Conservation (phyloP, 92 coral and sea anemone genomes). For the Porites lobata region DNA sequence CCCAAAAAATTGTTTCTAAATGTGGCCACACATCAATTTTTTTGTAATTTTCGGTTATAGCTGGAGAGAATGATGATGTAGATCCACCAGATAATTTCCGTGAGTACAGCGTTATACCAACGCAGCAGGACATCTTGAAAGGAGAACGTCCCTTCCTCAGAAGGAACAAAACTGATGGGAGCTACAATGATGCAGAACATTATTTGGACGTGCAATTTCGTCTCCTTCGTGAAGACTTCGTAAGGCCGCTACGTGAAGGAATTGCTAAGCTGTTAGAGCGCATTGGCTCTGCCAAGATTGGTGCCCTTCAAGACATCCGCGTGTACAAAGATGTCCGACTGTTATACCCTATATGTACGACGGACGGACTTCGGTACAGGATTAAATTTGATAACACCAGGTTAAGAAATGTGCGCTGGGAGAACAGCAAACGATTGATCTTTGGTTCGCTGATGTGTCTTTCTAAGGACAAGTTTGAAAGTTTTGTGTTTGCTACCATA, state of each 20-base stretch:
- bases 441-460: conserved; percentile 94
- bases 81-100: conserved; percentile 94
- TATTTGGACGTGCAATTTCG: conserved; percentile 97
- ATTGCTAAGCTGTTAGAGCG: conserved; percentile 70
- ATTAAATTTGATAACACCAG: conserved; percentile 81
- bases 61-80: conserved; percentile 54
- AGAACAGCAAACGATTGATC: conserved; percentile 95
- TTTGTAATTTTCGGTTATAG: conserved; percentile 25
- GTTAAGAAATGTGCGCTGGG: conserved; percentile 82
- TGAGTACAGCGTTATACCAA: conserved; percentile 80
- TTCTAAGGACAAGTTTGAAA: conserved; percentile 92
- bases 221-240: conserved; percentile 92
- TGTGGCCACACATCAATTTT: not conserved
- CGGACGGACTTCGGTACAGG: conserved; percentile 71
- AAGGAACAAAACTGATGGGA: conserved; percentile 84
- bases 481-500: conserved; percentile 89
- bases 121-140: conserved; percentile 77
- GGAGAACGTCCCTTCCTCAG: conserved; percentile 74
- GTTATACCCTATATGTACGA: conserved; percentile 78
- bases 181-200: conserved; percentile 80
- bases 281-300: conserved; percentile 56
- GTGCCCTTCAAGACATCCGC: conserved; percentile 80
- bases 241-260: conserved; percentile 93
- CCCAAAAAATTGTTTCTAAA: no score
- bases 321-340: conserved; percentile 82